Conservation (phyloP, 2,888 invertebrate genomes). For the Lysandra coridon region DNA sequence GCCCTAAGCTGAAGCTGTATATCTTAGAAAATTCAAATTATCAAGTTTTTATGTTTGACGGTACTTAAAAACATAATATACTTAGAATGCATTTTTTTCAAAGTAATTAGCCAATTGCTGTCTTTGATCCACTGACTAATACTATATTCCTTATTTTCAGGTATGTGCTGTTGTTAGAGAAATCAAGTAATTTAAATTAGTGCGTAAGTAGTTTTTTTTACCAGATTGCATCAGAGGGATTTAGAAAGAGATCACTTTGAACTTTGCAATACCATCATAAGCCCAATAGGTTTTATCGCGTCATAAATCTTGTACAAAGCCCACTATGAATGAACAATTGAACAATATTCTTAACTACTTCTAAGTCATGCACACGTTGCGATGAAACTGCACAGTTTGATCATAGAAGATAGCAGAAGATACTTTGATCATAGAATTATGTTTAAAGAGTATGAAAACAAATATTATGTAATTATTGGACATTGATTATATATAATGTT, state of each 20-base stretch:
- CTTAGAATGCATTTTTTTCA: no score
- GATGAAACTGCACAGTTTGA: no score
- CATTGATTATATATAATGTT: no score
- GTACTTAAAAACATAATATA: no score
- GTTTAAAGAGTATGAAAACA: no score
- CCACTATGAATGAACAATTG: background rate
- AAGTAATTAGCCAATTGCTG: background rate
- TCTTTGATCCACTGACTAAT: background rate
- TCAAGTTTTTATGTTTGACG: no score
- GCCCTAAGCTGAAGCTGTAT: no score
- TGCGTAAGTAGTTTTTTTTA: conserved; percentile 64
- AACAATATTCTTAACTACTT: background rate
- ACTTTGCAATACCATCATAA: conserved; percentile 2
- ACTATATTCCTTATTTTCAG: conserved; percentile 54
- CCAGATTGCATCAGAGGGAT: conserved; percentile 35
- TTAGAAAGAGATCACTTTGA: conserved; percentile 35
- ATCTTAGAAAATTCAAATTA: no score
- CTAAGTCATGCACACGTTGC: no score
- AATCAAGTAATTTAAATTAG: conserved; percentile 60
- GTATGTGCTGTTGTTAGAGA: conserved; percentile 73
- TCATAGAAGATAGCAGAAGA: no score
- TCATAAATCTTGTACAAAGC: conserved; percentile 34
- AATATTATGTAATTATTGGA: no score
- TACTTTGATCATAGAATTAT: no score
- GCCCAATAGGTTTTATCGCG: conserved; percentile 36